phyloP scores from a whole-genome alignment of 1,140 invertebrate species.

The Cherax quadricarinatus region DNA sequence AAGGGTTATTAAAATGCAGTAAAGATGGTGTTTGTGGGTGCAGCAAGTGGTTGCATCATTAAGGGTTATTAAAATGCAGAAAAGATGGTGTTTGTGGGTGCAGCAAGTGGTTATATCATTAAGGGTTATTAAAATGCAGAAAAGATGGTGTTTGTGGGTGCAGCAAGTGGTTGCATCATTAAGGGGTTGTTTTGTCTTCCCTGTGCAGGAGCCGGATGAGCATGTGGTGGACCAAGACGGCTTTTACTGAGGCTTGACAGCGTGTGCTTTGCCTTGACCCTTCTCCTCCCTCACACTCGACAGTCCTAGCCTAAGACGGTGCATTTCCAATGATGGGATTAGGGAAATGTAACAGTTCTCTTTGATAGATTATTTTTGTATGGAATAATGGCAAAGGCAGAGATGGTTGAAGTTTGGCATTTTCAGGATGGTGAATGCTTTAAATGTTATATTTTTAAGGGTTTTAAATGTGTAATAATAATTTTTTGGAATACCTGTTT shows the following conservation, averaged over 20 bases:
- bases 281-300: slow-evolving; percentile 24
- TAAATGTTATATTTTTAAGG: slow-evolving; percentile 2
- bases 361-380: slow-evolving; percentile 23
- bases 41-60: slow-evolving; percentile 32
- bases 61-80: too few species aligned
- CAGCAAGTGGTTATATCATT: slow-evolving; percentile 30
- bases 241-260: slow-evolving; percentile 65
- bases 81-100: slow-evolving; percentile 1
- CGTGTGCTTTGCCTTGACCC: slow-evolving; percentile 17
- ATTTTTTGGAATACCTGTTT: not conserved
- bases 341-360: slow-evolving; percentile 21
- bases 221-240: slow-evolving; percentile 68
- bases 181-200: slow-evolving; percentile 63
- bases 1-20: too few species aligned
- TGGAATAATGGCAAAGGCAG: slow-evolving; percentile 51
- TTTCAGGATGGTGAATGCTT: slow-evolving; percentile 51
- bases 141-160: slow-evolving; percentile 2
- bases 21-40: slow-evolving; percentile 1
- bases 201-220: slow-evolving; percentile 58
- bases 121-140: not conserved
- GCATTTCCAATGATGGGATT: slow-evolving; percentile 22
- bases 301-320: not conserved
- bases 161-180: slow-evolving; percentile 32
- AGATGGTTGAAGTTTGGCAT: slow-evolving; percentile 54
- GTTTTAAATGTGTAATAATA: not conserved